A percentile compares a stretch with the other conserved stretches of the same genome.
Conservation (phyloP, 2,113 vertebrate genomes). For the Scartelaos histophorus region DNA sequence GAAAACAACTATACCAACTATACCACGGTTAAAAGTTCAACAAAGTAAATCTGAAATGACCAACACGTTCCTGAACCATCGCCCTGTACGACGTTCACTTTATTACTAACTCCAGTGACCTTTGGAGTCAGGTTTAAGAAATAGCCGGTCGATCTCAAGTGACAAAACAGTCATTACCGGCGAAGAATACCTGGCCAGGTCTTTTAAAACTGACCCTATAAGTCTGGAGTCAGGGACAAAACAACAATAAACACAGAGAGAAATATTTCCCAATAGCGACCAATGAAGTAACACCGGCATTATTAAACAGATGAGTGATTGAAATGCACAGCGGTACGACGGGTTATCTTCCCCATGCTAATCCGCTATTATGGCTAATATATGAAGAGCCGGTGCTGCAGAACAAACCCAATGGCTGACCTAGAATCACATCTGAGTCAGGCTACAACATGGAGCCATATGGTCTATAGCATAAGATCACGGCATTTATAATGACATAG, state of each 20-base stretch:
- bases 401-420: slow-evolving; percentile 42
- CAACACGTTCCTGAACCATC: neutral
- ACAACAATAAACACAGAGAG: slow-evolving; percentile 3
- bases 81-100: neutral
- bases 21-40: no score
- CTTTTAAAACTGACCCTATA: slow-evolving; percentile 28
- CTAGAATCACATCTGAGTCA: slow-evolving; percentile 50
- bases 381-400: slow-evolving; percentile 33
- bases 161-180: slow-evolving; percentile 11
- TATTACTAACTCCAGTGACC: neutral
- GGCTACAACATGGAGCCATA: slow-evolving; percentile 28
- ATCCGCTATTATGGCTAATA: slow-evolving; percentile 48
- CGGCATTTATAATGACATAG: slow-evolving; percentile 26
- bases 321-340: slow-evolving; percentile 46
- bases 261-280: slow-evolving; percentile 38
- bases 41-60: no score
- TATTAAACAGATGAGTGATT: slow-evolving; percentile 52
- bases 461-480: slow-evolving; percentile 41
- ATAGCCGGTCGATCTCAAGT: neutral
- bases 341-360: slow-evolving; percentile 32
- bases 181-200: slow-evolving; percentile 28
- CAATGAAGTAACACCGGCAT: slow-evolving; percentile 41
- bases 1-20: no score
- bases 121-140: neutral
- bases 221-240: slow-evolving; percentile 17